Evolutionary conservation across 2,888 invertebrate genomes (phyloP).

Genomic region (Zelleria hepariella): DNA sequence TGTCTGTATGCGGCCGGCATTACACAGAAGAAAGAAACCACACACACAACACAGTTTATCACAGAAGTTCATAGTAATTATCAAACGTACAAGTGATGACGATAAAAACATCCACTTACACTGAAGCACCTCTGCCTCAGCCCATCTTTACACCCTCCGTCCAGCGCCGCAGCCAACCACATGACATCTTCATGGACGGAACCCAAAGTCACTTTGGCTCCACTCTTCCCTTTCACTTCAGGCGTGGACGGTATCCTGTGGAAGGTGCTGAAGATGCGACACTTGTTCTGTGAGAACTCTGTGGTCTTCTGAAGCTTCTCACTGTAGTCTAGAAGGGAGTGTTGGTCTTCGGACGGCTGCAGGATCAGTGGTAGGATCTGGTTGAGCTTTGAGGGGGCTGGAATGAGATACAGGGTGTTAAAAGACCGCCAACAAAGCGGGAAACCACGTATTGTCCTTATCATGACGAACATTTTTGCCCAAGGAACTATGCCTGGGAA

Average conservation of each 20-base stretch:
- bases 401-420: constrained; percentile 15
- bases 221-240: constrained; percentile 10
- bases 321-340: constrained; percentile 41
- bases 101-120: constrained; percentile 6
- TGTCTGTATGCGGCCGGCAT: no score
- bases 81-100: background rate
- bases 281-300: constrained; percentile 33
- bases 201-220: constrained; percentile 21
- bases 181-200: constrained; percentile 38
- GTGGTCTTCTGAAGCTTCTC: constrained; percentile 41
- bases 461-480: no score
- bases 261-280: constrained; percentile 43
- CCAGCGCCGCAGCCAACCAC: background rate
- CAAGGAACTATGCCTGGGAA: no score
- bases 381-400: constrained; percentile 31
- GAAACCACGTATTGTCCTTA: no score
- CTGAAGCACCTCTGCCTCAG: constrained; percentile 1
- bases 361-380: constrained; percentile 35
- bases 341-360: constrained; percentile 29
- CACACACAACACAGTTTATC: no score
- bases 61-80: no score
- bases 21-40: no score
- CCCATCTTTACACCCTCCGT: background rate
- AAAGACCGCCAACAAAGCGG: background rate
- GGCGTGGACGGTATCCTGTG: constrained; percentile 34